Evolutionary conservation across 2,113 vertebrate species (phyloP).

Genomic region (Monopterus albus): DNA sequence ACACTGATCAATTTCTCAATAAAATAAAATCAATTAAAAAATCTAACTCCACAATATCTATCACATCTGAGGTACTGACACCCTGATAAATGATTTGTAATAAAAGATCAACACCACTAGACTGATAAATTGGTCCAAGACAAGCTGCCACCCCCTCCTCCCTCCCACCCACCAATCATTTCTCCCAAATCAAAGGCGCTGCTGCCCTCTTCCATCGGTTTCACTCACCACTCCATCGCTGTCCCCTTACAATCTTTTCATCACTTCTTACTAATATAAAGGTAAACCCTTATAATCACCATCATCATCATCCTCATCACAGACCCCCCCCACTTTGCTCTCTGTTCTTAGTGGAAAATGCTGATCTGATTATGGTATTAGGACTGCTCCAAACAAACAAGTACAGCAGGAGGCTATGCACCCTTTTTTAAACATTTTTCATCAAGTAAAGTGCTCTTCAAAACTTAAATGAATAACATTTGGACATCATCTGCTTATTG

Average conservation of each 20-base stretch:
- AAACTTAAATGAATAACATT: slow-evolving; percentile 61
- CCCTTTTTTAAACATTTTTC: slow-evolving; percentile 61
- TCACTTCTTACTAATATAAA: slow-evolving; percentile 8
- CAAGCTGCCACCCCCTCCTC: neutral
- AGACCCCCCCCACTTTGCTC: neutral
- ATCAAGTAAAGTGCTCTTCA: slow-evolving; percentile 75
- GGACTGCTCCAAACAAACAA: slow-evolving; percentile 68
- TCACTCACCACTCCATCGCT: slow-evolving; percentile 39
- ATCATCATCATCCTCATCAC: slow-evolving; percentile 23
- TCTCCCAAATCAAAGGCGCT: slow-evolving; percentile 49
- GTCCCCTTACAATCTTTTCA: slow-evolving; percentile 20
- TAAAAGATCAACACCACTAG: slow-evolving; percentile 48
- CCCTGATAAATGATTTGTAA: slow-evolving; percentile 64
- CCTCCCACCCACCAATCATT: slow-evolving; percentile 32
- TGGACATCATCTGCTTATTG: slow-evolving; percentile 55
- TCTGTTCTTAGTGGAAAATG: slow-evolving; percentile 49
- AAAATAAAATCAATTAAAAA: slow-evolving; percentile 59
- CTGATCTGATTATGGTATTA: slow-evolving; percentile 74
- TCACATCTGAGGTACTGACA: slow-evolving; percentile 36
- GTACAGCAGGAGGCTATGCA: slow-evolving; percentile 47
- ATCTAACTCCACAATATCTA: slow-evolving; percentile 33
- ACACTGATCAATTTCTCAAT: slow-evolving; percentile 47
- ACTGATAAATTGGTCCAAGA: slow-evolving; percentile 23
- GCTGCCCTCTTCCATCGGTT: slow-evolving; percentile 56
- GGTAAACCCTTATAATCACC: slow-evolving; percentile 46